These are phyloP conservation scores for Cyrtonyx montezumae DNA, from an alignment of 2,113 vertebrate genomes.

Conservation along the genomic window DNA sequence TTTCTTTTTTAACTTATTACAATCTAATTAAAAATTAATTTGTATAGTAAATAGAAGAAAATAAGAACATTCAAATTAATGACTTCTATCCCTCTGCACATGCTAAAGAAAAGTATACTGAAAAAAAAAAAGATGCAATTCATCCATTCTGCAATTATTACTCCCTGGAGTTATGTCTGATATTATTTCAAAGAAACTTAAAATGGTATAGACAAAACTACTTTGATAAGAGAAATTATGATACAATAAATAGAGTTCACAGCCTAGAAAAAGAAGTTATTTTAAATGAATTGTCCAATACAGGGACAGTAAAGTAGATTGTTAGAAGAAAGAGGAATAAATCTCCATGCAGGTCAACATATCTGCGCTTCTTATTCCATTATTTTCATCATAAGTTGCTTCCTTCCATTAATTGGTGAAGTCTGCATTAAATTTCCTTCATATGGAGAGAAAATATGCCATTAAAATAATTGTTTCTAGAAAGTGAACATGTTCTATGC, in stretches of 20 bases:
- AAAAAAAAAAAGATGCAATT: neutral
- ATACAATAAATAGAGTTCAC: neutral
- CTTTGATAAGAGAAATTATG: neutral
- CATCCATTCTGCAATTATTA: neutral
- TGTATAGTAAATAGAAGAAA: constrained; percentile 16
- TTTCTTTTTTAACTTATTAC: neutral
- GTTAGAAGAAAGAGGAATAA: neutral
- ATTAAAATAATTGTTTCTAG: neutral
- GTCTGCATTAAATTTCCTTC: constrained; percentile 11
- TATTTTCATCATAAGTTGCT: neutral
- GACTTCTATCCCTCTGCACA: neutral
- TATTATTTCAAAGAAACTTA: constrained; percentile 3
- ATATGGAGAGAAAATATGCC: neutral
- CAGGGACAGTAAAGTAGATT: neutral
- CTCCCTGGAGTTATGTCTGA: neutral
- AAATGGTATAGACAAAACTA: neutral
- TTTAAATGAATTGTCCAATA: neutral
- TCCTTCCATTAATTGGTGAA: neutral
- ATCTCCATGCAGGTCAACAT: neutral
- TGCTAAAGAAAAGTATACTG: neutral
- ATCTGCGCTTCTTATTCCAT: neutral
- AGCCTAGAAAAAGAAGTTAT: neutral
- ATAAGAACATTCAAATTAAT: constrained; percentile 7
- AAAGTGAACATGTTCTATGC: neutral
- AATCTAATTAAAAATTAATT: constrained; percentile 7